Conservation (phyloP, 1,140 invertebrate genomes). For the Luehdorfia chinensis region DNA sequence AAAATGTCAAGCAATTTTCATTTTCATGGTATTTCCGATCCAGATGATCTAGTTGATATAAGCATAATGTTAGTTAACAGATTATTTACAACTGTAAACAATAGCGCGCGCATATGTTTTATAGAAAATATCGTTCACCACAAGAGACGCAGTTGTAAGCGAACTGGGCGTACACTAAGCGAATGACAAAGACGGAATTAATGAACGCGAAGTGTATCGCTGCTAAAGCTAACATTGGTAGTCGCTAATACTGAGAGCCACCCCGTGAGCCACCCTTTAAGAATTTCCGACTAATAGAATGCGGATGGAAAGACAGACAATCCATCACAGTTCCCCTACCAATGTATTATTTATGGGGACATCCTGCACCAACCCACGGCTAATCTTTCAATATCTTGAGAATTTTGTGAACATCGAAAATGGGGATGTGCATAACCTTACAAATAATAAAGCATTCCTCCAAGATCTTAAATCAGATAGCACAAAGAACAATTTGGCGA, state of each 20-base stretch:
- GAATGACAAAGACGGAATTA: too few relatives aligned
- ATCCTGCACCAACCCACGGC: constrained; percentile 63
- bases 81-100: not conserved
- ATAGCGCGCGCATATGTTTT: not conserved
- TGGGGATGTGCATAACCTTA: constrained; percentile 43
- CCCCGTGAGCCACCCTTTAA: constrained; percentile 68
- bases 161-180: constrained; percentile 4
- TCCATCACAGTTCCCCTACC: constrained; percentile 66
- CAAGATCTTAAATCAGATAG: constrained; percentile 26
- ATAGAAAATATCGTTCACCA: too few relatives aligned
- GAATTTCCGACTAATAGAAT: constrained; percentile 72
- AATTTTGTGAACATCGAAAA: constrained; percentile 55
- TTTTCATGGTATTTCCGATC: too few relatives aligned
- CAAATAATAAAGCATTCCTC: constrained; percentile 24
- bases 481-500: constrained; percentile 33
- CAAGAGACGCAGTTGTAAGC: too few relatives aligned
- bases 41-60: too few relatives aligned
- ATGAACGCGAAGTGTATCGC: constrained; percentile 54
- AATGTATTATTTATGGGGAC: constrained; percentile 76
- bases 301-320: constrained; percentile 70
- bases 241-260: constrained; percentile 58
- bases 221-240: constrained; percentile 65
- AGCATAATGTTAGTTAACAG: too few relatives aligned
- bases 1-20: too few relatives aligned
- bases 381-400: constrained; percentile 75